These are phyloP conservation scores for Suncus etruscus DNA, from an alignment of 2,113 vertebrate species.

Conservation along the genomic window DNA sequence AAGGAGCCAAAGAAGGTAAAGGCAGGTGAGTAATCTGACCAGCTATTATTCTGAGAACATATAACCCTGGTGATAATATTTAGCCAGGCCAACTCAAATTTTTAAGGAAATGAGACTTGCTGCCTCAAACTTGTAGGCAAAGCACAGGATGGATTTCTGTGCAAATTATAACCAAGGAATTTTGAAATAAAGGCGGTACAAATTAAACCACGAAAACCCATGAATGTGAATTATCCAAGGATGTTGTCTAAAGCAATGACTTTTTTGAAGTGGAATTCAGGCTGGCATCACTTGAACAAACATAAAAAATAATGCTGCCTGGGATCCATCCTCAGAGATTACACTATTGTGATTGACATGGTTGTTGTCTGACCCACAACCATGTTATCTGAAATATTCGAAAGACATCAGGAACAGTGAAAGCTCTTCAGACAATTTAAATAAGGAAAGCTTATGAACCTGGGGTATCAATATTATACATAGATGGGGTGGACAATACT, in stretches of 20 bases:
- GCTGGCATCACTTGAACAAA: too few species aligned
- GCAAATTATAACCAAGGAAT: slow-evolving; percentile 24
- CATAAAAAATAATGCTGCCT: too few species aligned
- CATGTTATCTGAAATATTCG: too few species aligned
- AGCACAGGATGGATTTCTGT: background rate
- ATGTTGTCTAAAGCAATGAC: background rate
- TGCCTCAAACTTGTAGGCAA: slow-evolving; percentile 10
- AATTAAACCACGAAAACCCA: background rate
- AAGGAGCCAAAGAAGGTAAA: slow-evolving; percentile 4
- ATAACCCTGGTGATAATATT: slow-evolving; percentile 8
- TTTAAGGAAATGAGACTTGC: slow-evolving; percentile 28
- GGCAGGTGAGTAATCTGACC: background rate
- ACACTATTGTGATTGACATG: too few species aligned
- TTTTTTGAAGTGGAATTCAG: too few species aligned
- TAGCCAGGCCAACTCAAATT: slow-evolving; percentile 29
- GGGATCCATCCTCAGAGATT: too few species aligned
- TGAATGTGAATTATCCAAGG: slow-evolving; percentile 10
- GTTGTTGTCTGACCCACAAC: too few species aligned
- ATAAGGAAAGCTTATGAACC: too few species aligned
- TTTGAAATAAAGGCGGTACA: slow-evolving; percentile 49
- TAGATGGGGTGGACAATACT: background rate
- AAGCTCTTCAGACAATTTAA: too few species aligned
- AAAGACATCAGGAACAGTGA: too few species aligned
- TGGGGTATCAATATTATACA: too few species aligned
- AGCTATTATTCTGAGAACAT: background rate